Conservation (phyloP, 2,113 vertebrate genomes). For the Corythoichthys intestinalis region DNA sequence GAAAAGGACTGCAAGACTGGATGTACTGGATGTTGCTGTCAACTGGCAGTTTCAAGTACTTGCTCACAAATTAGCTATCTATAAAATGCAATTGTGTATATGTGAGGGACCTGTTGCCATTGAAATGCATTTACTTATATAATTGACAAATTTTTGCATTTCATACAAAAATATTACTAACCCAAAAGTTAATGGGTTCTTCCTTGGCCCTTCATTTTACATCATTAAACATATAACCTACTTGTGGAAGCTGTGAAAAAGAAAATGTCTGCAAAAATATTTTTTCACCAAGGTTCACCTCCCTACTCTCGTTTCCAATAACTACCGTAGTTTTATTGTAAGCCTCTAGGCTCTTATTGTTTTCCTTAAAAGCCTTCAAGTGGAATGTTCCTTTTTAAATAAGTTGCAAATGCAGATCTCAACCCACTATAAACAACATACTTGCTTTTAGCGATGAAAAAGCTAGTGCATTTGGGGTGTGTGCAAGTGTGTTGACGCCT, state of each 20-base stretch:
- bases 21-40: no score
- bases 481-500: slow-evolving; percentile 6
- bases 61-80: no score
- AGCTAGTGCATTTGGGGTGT: slow-evolving; percentile 1
- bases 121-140: neutral
- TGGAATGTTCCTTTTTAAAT: slow-evolving; percentile 56
- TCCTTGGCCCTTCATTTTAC: neutral
- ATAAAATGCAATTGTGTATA: neutral
- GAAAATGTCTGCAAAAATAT: slow-evolving; percentile 13
- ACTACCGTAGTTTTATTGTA: slow-evolving; percentile 44
- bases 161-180: neutral
- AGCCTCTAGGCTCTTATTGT: slow-evolving; percentile 60
- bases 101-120: neutral
- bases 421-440: slow-evolving; percentile 17
- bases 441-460: slow-evolving; percentile 11
- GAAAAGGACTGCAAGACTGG: no score
- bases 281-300: slow-evolving; percentile 26
- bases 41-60: no score
- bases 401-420: slow-evolving; percentile 38
- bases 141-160: neutral
- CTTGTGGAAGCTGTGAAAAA: slow-evolving; percentile 11
- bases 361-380: slow-evolving; percentile 55
- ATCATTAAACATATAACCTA: neutral
- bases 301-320: slow-evolving; percentile 52
- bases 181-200: neutral